These are phyloP conservation scores for Squalus acanthias DNA, from an alignment of 2,797 vertebrate genomes.

Conservation along the genomic window DNA sequence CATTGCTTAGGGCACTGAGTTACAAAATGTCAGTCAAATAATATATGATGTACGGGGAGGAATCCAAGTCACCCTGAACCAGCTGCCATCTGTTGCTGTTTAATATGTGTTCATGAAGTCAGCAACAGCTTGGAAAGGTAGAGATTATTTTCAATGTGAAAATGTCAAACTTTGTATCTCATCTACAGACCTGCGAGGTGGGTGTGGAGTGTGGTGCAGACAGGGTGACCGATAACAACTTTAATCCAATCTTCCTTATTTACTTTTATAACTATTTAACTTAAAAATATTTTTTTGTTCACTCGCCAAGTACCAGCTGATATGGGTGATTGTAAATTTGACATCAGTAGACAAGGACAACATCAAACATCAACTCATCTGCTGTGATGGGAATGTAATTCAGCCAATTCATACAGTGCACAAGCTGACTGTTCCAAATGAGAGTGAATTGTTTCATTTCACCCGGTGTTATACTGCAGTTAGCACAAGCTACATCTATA, in stretches of 20 bases:
- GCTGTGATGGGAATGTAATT: not conserved
- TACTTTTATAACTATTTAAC: not conserved
- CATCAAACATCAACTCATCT: not conserved
- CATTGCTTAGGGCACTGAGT: not conserved
- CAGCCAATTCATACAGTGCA: not conserved
- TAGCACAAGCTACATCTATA: not conserved
- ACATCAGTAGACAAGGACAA: not conserved
- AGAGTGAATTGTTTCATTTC: not conserved
- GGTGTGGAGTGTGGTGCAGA: not conserved
- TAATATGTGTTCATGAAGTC: not conserved
- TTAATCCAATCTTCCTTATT: not conserved
- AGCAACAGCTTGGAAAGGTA: not conserved
- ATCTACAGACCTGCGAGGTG: not conserved
- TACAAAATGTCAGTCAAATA: not conserved
- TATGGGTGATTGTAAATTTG: not conserved
- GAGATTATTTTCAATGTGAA: conserved; percentile 8
- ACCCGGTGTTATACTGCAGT: not conserved
- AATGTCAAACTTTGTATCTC: conserved; percentile 21
- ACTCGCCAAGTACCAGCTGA: not conserved
- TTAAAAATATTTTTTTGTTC: not conserved
- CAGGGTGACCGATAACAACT: not conserved
- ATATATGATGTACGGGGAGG: not conserved
- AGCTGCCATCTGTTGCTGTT: not conserved
- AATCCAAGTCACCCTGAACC: not conserved
- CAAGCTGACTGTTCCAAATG: not conserved